Percentiles rank a stretch among this genome's conserved stretches.
phyloP scores from a whole-genome alignment of 2,113 vertebrate species.

The Gymnarchus niloticus region DNA sequence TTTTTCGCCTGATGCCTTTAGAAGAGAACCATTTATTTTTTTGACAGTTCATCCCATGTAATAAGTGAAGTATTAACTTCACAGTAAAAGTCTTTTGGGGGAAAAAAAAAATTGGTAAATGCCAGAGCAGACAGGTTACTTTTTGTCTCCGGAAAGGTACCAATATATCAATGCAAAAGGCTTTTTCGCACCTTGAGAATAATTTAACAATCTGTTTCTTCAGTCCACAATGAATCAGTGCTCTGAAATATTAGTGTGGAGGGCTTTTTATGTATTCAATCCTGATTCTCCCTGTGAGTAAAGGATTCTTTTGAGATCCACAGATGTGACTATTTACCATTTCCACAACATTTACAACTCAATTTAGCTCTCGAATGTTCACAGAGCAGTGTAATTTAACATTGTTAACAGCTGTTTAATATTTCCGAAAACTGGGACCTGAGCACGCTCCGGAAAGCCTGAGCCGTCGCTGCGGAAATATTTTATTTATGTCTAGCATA shows the following conservation, averaged over 20 bases:
- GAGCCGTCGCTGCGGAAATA: background rate
- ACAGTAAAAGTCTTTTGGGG: slow-evolving; percentile 4
- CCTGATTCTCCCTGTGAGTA: background rate
- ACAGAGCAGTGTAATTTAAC: background rate
- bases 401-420: background rate
- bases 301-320: background rate
- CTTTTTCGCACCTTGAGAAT: background rate
- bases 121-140: background rate
- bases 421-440: background rate
- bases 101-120: background rate
- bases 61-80: slow-evolving; percentile 2
- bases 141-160: background rate
- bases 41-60: background rate
- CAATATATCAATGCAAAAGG: background rate
- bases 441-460: background rate
- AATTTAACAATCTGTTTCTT: background rate
- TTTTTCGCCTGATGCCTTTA: slow-evolving; percentile 1
- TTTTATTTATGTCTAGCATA: slow-evolving; percentile 20
- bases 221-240: slow-evolving; percentile 13
- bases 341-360: background rate
- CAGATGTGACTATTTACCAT: background rate
- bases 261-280: background rate
- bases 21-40: slow-evolving; percentile 1
- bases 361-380: background rate
- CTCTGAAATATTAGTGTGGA: background rate